Evolutionary conservation across 2,797 vertebrate species (phyloP), one percentile per base, ranked within the genome.

Genomic region (Prunella strophiata): DNA sequence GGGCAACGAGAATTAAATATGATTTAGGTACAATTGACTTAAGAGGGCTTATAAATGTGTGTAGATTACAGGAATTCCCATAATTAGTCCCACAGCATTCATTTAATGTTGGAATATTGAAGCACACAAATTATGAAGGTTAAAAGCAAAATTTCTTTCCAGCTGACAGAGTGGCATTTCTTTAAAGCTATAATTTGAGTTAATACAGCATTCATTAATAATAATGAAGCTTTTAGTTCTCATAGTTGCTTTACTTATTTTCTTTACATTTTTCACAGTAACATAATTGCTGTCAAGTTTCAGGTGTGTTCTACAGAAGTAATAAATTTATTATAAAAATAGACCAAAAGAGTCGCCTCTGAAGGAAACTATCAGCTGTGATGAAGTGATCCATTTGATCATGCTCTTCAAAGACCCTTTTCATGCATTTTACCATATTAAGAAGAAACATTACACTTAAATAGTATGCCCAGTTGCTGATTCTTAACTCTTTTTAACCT

Each of bases 321-420:
- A 74, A 91, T 93, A 92, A 61, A 90, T 95, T 93, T 92, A 86
- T 94, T 93, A 90, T 76, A 94, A 96, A 97, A 97, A 96, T 76
- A 97, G 95, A 95, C 97, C 88, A 83, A 67, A 65, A 92, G 94
- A 95, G 43, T 91, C 51, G 66, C 91, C 92, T 96, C 96, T 96
- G 76, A 94, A 96, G 95, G 77, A 92, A 88, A 72, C 90, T 89
- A 82, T 94, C 96, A 97, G 77, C 89, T 88, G 70, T 32, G 4
- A 93, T 89, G 95, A 96, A 96, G 95, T 88, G 87, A 93, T 95
- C 91, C 83, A 93, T 98, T 98, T 98, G 97, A 98, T 98, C 97
- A 97, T 3, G 1, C 65, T 95, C 94, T 97, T 98, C 96, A 97
- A 97, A 97, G 97, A 92, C 96, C 82, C 80, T 93, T 97, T 96